Conservation (phyloP, 2,113 vertebrate genomes). For the Cyprinodon brontotheroides region DNA sequence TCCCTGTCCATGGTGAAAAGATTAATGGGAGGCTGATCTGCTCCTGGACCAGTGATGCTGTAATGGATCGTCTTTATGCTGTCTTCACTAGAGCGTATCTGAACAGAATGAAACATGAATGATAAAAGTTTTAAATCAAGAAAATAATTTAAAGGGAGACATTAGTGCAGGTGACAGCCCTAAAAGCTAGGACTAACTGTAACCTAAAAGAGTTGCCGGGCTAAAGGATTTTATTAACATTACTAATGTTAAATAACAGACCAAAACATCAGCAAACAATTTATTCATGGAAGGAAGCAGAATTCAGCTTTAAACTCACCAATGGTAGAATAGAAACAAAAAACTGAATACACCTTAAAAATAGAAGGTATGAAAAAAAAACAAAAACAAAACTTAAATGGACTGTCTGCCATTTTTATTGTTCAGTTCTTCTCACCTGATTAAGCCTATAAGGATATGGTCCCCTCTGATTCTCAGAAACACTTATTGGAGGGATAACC, state of each 20-base stretch:
- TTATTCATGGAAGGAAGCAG: too few relatives aligned
- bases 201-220: too few relatives aligned
- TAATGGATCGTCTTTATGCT: constrained; percentile 44
- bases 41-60: constrained; percentile 73
- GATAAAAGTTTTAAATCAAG: not conserved
- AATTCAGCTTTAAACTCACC: too few relatives aligned
- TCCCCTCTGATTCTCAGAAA: constrained; percentile 58
- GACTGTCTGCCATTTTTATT: not conserved
- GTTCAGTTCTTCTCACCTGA: constrained; percentile 44
- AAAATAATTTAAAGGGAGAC: not conserved
- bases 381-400: not conserved
- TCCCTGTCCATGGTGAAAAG: constrained; percentile 59
- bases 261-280: too few relatives aligned
- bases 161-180: not conserved
- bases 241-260: too few relatives aligned
- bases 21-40: constrained; percentile 39
- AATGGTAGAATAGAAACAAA: too few relatives aligned
- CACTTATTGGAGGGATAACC: constrained; percentile 65
- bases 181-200: too few relatives aligned
- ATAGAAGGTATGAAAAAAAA: too few relatives aligned
- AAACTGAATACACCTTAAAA: too few relatives aligned
- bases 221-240: too few relatives aligned
- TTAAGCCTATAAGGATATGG: constrained; percentile 49
- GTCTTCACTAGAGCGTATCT: constrained; percentile 71
- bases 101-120: constrained; percentile 6